Evolutionary conservation across 2,888 invertebrate species (phyloP).

Genomic region (Nephrocerus scutellatus): DNA sequence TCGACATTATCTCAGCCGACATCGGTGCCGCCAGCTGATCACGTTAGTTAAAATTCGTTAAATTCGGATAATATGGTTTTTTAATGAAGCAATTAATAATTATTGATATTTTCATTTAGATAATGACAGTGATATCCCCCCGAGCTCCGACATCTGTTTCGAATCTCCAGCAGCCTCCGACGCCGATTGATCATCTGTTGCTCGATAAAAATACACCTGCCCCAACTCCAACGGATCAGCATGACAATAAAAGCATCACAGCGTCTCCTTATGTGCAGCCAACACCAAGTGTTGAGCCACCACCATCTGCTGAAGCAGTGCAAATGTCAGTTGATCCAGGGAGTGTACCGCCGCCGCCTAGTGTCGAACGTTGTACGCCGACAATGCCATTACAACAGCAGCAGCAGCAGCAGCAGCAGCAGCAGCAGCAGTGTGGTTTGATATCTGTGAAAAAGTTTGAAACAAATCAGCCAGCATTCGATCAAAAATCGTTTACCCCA

Average conservation of each 20-base stretch:
- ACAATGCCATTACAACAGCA: slow-evolving; percentile 26
- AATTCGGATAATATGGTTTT: not conserved
- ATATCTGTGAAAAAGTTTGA: slow-evolving; percentile 42
- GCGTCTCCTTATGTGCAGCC: slow-evolving; percentile 46
- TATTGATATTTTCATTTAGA: not conserved
- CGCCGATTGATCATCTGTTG: slow-evolving; percentile 45
- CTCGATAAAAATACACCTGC: slow-evolving; percentile 48
- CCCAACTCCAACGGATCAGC: slow-evolving; percentile 47
- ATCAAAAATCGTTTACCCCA: no score
- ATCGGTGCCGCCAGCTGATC: slow-evolving; percentile 56
- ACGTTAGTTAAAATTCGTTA: slow-evolving; percentile 33
- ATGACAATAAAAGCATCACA: slow-evolving; percentile 46
- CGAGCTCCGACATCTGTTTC: slow-evolving; percentile 53
- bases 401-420: slow-evolving; percentile 16
- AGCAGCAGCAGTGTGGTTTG: slow-evolving; percentile 28
- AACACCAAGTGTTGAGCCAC: slow-evolving; percentile 44
- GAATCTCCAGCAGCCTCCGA: slow-evolving; percentile 46
- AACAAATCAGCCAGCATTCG: slow-evolving; percentile 28
- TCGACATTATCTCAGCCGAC: slow-evolving; percentile 65
- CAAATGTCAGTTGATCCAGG: slow-evolving; percentile 28
- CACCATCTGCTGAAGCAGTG: slow-evolving; percentile 36
- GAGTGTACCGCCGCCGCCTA: slow-evolving; percentile 36
- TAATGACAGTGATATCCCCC: slow-evolving; percentile 53
- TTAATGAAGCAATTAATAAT: not conserved
- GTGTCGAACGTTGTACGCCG: slow-evolving; percentile 32